Base-by-base conservation (phyloP, 2,113 vertebrate genomes). In the Echinops telfairi region DNA sequence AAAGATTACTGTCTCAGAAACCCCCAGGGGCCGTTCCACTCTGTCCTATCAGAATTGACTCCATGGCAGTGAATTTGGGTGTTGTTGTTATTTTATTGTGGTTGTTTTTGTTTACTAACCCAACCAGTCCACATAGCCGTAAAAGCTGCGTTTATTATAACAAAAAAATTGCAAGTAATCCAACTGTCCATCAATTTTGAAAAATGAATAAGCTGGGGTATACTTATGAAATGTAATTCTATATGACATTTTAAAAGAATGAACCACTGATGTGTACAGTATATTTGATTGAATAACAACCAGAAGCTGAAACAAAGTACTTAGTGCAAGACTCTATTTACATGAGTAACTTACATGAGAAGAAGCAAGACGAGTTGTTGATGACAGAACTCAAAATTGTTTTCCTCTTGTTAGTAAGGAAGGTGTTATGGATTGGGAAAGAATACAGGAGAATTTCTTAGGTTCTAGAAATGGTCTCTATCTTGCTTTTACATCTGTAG, bases 161-260 rank as follows among this genome's bases (percentile, higher is more conserved):
- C 70, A 4, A 62, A 79, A 94, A 92, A 81, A 94, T 53, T 60
- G 7, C 47, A 91, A 75, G 73, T 17, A 76, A 85, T 57, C 53
- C 53, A 73, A 79, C 81, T 75, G 33, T 82, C 68, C 36, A 29
- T 93, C 88, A 93, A 64, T 20, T 86, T 92, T 47, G 40, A 40
- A 87, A 73, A 85, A 92, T 93, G 64, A 84, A 78, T 43, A 43
- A 93, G 82, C 47, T 68, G 5, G 88, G 62, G 62, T 83, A 31
- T 93, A 83, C 58, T 88, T 94, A 79, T 95, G 84, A 95, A 64
- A 64, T 78, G 25, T 38, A 70, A 58, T 66, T 66, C 40, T 47
- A 62, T 15, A 40, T 62, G 43, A 31, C 57, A 95, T 90, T 91
- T 36, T 60, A 81, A 77, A 90, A 82, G 11, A 77, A 58, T 60